A percentile compares a stretch with the other conserved stretches of the same genome.
phyloP scores from a whole-genome alignment of 2,888 invertebrate genomes.

The Baronia brevicornis region DNA sequence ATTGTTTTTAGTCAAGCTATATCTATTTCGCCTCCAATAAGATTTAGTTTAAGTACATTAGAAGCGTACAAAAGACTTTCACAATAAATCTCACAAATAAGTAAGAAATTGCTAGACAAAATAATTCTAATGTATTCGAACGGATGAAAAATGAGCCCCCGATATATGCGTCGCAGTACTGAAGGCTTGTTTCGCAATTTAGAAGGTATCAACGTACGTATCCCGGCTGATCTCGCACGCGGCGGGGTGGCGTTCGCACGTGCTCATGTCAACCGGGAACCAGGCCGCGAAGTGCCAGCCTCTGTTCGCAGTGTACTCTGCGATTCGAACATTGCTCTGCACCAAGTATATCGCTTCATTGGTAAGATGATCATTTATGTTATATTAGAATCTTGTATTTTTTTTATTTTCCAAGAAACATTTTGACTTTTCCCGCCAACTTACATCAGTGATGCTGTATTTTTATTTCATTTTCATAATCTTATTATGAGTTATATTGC shows the following conservation, averaged over 20 bases:
- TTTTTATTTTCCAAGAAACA: not conserved
- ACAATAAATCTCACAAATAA: no score
- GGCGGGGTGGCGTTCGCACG: conserved; percentile 80
- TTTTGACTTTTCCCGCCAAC: not conserved
- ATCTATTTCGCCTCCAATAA: no score
- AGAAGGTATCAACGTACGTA: conserved; percentile 76
- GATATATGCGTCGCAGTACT: conserved; percentile 5
- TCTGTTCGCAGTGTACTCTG: conserved; percentile 81
- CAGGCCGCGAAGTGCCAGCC: conserved; percentile 83
- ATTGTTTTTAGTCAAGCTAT: no score
- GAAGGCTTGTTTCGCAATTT: conserved; percentile 22
- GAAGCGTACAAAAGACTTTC: no score
- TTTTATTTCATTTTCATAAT: not conserved
- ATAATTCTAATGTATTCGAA: no score
- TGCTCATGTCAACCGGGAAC: conserved; percentile 76
- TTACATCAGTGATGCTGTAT: not conserved
- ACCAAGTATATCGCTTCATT: conserved; percentile 79
- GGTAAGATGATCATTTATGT: no score
- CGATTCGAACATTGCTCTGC: conserved; percentile 77
- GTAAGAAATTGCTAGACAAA: no score
- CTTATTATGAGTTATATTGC: no score
- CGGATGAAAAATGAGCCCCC: conserved; percentile 1
- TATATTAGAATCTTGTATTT: no score
- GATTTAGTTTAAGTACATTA: no score
- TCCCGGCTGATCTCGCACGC: conserved; percentile 79